These are phyloP conservation scores for Tenthredo scrophulariae DNA, from an alignment of 2,888 invertebrate genomes.

Conservation along the genomic window DNA sequence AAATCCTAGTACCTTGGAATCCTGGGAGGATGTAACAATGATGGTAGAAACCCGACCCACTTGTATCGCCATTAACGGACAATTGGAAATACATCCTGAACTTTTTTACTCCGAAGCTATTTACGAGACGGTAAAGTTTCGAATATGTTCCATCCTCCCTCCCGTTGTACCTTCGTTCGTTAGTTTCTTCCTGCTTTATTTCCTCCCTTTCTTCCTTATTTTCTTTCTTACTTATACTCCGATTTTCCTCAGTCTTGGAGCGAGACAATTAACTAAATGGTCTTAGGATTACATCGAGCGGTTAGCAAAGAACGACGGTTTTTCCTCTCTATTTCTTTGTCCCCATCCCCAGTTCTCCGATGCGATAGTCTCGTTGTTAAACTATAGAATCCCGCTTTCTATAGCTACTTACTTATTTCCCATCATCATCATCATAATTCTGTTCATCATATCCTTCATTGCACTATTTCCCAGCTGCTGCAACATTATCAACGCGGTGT, in stretches of 20 bases:
- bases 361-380: background rate
- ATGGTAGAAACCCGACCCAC: conserved; percentile 2
- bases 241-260: background rate
- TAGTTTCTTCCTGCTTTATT: background rate
- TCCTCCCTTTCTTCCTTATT: background rate
- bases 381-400: conserved; percentile 11
- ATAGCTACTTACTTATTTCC: background rate
- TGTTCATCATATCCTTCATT: background rate
- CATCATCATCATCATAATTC: background rate
- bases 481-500: background rate
- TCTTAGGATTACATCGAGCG: conserved; percentile 37
- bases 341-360: background rate
- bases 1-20: background rate
- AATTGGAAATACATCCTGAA: conserved; percentile 51
- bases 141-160: conserved; percentile 27
- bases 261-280: conserved; percentile 47
- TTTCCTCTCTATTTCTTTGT: background rate
- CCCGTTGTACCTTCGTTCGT: background rate
- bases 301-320: conserved; percentile 12
- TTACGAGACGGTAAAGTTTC: conserved; percentile 36
- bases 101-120: conserved; percentile 29
- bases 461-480: background rate
- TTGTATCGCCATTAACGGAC: conserved; percentile 51
- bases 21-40: background rate
- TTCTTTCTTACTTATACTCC: background rate